Conservation (phyloP, 1,140 invertebrate genomes). For the Pachyrhynchus sulphureomaculatus region DNA sequence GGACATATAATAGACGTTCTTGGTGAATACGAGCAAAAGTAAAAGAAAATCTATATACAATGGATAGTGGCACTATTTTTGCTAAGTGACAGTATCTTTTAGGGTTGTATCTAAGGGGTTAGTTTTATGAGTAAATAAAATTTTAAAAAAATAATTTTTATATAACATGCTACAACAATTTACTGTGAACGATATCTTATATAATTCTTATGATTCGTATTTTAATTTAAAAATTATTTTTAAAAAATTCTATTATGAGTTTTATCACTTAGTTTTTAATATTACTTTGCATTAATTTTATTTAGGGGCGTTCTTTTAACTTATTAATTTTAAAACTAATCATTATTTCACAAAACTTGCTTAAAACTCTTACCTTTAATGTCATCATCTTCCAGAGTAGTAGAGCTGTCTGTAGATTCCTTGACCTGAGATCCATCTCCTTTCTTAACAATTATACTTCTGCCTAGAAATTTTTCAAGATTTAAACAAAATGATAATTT, state of each 20-base stretch:
- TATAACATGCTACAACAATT: too few species aligned
- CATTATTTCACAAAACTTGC: background rate
- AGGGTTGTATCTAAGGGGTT: background rate
- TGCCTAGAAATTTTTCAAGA: slow-evolving; percentile 58
- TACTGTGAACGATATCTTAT: too few species aligned
- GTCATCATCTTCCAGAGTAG: slow-evolving; percentile 90
- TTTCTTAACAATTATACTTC: slow-evolving; percentile 89
- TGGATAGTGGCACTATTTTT: background rate
- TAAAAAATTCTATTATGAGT: background rate
- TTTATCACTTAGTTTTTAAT: background rate
- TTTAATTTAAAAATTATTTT: background rate
- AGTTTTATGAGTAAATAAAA: too few species aligned
- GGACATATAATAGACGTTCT: background rate
- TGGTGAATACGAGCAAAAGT: background rate
- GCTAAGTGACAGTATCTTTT: background rate
- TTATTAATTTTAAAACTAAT: background rate
- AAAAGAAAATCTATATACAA: slow-evolving; percentile 2
- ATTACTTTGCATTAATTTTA: background rate
- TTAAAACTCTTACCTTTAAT: slow-evolving; percentile 71
- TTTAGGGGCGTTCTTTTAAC: background rate
- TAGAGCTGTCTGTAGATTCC: slow-evolving; percentile 91
- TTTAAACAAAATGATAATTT: background rate
- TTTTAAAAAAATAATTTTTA: too few species aligned
- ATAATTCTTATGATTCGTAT: too few species aligned
- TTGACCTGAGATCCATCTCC: slow-evolving; percentile 93